Evolutionary conservation across 2,113 vertebrate species (phyloP).

Genomic region (Mesembrinibis cayennensis): DNA sequence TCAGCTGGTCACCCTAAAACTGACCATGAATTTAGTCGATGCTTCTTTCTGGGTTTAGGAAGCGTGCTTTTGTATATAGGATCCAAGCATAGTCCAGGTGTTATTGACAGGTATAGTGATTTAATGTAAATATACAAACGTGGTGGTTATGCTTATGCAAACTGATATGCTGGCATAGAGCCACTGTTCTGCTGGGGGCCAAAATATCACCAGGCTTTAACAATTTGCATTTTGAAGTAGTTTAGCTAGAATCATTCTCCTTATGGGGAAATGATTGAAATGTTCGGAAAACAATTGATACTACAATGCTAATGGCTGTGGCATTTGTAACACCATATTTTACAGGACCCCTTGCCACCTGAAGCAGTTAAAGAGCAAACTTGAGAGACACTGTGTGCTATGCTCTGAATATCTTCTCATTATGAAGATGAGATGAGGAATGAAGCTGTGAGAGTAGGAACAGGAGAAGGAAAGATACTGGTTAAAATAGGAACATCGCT

Average conservation of each 20-base stretch:
- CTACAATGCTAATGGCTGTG: background rate
- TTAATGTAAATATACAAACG: background rate
- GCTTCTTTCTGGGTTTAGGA: background rate
- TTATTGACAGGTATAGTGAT: background rate
- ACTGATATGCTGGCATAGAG: background rate
- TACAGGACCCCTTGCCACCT: background rate
- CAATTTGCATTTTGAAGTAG: background rate
- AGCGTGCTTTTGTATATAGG: background rate
- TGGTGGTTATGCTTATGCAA: background rate
- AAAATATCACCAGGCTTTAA: background rate
- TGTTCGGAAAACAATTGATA: background rate
- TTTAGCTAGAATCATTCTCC: background rate
- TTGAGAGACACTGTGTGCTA: background rate
- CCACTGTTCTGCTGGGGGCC: background rate
- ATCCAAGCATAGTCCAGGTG: background rate
- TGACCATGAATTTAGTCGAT: background rate
- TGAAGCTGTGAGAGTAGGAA: background rate
- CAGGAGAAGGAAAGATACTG: background rate
- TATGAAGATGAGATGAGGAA: background rate
- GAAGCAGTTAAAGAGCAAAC: background rate
- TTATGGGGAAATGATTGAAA: background rate
- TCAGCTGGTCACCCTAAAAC: background rate
- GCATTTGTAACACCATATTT: background rate
- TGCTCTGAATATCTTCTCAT: background rate
- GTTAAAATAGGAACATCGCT: background rate